A percentile compares a stretch with the other conserved stretches of the same genome.
Evolutionary conservation across 1,140 invertebrate species (phyloP).

Genomic region (Saccostrea glomerata): DNA sequence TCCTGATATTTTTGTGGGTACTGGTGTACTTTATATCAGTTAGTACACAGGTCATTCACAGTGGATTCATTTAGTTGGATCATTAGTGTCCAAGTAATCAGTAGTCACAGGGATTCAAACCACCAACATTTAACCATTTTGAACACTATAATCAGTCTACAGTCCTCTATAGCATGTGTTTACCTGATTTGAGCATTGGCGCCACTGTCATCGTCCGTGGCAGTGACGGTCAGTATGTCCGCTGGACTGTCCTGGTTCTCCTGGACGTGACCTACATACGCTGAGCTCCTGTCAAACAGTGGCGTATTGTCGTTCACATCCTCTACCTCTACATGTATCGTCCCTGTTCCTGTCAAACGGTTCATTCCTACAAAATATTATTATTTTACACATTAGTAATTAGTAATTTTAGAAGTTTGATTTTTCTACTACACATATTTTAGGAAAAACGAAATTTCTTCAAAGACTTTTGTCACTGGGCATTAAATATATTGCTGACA

Average conservation of each 20-base stretch:
- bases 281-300: conserved; percentile 89
- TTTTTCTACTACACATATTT: background rate
- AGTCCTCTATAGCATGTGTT: conserved; percentile 80
- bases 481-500: background rate
- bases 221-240: conserved; percentile 91
- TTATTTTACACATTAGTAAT: background rate
- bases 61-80: no score
- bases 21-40: no score
- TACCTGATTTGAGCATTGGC: conserved; percentile 87
- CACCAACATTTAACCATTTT: background rate
- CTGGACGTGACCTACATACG: conserved; percentile 94
- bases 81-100: background rate
- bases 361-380: conserved; percentile 84
- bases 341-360: conserved; percentile 87
- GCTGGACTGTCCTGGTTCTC: conserved; percentile 88
- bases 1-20: no score
- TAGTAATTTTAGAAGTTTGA: background rate
- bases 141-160: background rate
- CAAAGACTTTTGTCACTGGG: background rate
- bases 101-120: background rate
- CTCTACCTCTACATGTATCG: conserved; percentile 85
- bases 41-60: no score
- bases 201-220: conserved; percentile 93
- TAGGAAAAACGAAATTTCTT: background rate
- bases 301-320: conserved; percentile 92